phyloP scores from a whole-genome alignment of 2,797 vertebrate species.

The Adelosebastes latens region DNA sequence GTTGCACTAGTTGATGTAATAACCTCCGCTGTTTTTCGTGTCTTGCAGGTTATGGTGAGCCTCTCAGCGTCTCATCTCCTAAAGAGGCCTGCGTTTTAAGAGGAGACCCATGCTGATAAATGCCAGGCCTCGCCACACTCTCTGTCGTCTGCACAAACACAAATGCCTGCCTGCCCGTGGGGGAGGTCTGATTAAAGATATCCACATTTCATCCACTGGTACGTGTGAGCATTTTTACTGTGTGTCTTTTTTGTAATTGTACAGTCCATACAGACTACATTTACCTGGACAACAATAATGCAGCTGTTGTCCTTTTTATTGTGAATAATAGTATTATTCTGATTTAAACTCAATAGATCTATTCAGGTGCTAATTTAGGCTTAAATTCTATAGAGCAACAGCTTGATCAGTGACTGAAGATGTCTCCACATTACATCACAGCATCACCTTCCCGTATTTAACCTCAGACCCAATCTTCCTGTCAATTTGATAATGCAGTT shows the following conservation, averaged over 20 bases:
- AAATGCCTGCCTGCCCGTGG: constrained; percentile 89
- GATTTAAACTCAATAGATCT: not conserved
- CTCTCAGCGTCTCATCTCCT: constrained; percentile 67
- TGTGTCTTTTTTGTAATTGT: not conserved
- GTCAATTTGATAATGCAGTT: not conserved
- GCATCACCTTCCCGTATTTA: not conserved
- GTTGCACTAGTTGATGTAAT: not conserved
- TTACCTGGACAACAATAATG: not conserved
- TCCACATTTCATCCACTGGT: constrained; percentile 86
- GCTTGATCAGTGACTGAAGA: not conserved
- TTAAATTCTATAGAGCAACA: not conserved
- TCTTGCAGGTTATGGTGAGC: constrained; percentile 72
- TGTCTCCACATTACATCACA: not conserved
- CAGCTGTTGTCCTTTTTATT: not conserved
- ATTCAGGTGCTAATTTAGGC: not conserved
- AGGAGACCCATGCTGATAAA: constrained; percentile 89
- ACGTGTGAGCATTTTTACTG: constrained; percentile 47
- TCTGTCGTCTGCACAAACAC: constrained; percentile 86
- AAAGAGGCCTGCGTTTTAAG: constrained; percentile 78
- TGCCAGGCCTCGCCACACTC: constrained; percentile 82
- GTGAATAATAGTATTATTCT: not conserved
- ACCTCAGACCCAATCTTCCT: not conserved
- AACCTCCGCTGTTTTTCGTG: not conserved
- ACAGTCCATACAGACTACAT: not conserved
- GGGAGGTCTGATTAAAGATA: constrained; percentile 87